Evolutionary conservation across 1,140 invertebrate species (phyloP).

Genomic region (Leptopilina clavipes): DNA sequence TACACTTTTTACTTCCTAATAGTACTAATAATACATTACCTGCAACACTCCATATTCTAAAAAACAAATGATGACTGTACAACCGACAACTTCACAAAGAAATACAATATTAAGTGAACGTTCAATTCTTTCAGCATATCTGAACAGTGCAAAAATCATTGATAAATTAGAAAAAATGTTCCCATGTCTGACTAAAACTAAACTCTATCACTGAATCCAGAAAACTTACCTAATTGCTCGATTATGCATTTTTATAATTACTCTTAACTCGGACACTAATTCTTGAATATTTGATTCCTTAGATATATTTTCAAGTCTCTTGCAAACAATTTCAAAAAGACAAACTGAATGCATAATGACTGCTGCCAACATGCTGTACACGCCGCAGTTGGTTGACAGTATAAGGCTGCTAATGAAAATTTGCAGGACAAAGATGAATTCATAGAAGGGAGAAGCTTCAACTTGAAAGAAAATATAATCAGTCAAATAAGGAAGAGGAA

Average conservation of each 20-base stretch:
- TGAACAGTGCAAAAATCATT: conserved; percentile 52
- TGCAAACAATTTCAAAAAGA: conserved; percentile 62
- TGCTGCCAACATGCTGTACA: conserved; percentile 65
- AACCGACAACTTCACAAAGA: conserved; percentile 67
- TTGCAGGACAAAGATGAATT: conserved; percentile 63
- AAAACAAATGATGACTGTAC: conserved; percentile 69
- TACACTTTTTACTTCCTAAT: no score
- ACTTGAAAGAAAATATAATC: conserved; percentile 68
- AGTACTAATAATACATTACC: conserved; percentile 45
- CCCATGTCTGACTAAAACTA: not conserved
- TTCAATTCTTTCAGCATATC: conserved; percentile 66
- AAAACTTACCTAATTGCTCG: conserved; percentile 60
- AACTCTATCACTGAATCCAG: conserved; percentile 7
- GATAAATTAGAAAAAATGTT: not conserved
- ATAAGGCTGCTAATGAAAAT: conserved; percentile 69
- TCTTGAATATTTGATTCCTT: not conserved
- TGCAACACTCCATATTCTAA: conserved; percentile 66
- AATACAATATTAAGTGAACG: conserved; percentile 66
- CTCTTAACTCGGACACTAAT: conserved; percentile 38
- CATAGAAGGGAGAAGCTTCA: conserved; percentile 62
- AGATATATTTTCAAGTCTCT: conserved; percentile 53
- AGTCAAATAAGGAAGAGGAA: conserved; percentile 67
- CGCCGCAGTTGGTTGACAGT: conserved; percentile 66
- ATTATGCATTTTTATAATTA: conserved; percentile 57
- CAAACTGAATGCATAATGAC: conserved; percentile 64